phyloP scores from a whole-genome alignment of 2,113 vertebrate genomes.

The Murina feae region DNA sequence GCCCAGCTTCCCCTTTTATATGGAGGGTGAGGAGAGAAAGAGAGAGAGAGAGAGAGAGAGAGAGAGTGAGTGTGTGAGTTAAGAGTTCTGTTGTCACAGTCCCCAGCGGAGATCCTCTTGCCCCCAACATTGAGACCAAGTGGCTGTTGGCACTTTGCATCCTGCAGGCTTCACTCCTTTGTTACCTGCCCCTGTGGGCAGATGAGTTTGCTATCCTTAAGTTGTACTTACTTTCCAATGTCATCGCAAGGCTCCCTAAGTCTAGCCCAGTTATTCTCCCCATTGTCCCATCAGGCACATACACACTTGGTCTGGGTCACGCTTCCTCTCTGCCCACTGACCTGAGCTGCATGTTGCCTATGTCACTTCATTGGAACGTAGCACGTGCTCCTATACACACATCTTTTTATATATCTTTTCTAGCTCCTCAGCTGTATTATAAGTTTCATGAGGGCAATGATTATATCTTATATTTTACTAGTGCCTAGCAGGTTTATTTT shows the following conservation, averaged over 20 bases:
- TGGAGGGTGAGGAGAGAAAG: no score
- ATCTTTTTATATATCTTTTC: neutral
- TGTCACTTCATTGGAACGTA: neutral
- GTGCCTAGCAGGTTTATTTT: slow-evolving; percentile 4
- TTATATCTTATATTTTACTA: neutral
- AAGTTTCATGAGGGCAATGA: neutral
- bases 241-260: neutral
- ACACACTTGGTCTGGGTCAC: neutral
- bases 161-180: neutral
- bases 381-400: neutral
- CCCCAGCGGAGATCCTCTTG: neutral
- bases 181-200: neutral
- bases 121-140: neutral
- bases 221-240: neutral
- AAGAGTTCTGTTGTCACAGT: neutral
- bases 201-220: neutral
- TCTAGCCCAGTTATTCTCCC: neutral
- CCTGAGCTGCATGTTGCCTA: neutral
- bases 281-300: neutral
- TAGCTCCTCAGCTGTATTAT: neutral
- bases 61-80: no score
- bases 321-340: neutral
- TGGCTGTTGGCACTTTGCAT: neutral
- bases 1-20: no score
- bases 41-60: no score